phyloP scores from a whole-genome alignment of 2,888 invertebrate species.

The Hartigia nigra region DNA sequence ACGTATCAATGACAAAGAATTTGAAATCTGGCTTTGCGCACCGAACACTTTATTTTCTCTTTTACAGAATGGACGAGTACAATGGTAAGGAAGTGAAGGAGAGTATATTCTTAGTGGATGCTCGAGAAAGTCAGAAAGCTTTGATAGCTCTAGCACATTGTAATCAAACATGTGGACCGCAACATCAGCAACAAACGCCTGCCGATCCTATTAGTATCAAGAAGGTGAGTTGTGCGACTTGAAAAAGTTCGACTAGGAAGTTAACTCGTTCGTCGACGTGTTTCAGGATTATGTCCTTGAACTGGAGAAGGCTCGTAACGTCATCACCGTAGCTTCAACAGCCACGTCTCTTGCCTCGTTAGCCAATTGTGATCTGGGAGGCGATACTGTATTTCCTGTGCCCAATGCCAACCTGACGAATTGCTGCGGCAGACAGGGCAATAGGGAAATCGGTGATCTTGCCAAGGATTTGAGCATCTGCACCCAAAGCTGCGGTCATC shows the following conservation, averaged over 20 bases:
- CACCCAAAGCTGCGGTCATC: constrained; percentile 56
- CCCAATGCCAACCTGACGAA: constrained; percentile 34
- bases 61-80: constrained; percentile 75
- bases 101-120: constrained; percentile 85
- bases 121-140: constrained; percentile 79
- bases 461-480: constrained; percentile 60
- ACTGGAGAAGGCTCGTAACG: constrained; percentile 59
- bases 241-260: not conserved
- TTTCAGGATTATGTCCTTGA: constrained; percentile 60
- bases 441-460: constrained; percentile 55
- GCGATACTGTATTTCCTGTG: constrained; percentile 44
- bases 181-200: constrained; percentile 37
- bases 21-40: not conserved
- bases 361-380: constrained; percentile 39
- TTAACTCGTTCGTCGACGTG: not conserved
- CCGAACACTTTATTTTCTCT: not conserved
- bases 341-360: constrained; percentile 72
- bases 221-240: constrained; percentile 26
- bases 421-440: constrained; percentile 45
- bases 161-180: constrained; percentile 54
- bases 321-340: constrained; percentile 64
- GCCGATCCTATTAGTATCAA: constrained; percentile 43
- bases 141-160: constrained; percentile 68
- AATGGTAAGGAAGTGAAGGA: constrained; percentile 80
- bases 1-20: not conserved